phyloP scores from a whole-genome alignment of 2,113 vertebrate species.

The Rhegmatorhina hoffmannsi region DNA sequence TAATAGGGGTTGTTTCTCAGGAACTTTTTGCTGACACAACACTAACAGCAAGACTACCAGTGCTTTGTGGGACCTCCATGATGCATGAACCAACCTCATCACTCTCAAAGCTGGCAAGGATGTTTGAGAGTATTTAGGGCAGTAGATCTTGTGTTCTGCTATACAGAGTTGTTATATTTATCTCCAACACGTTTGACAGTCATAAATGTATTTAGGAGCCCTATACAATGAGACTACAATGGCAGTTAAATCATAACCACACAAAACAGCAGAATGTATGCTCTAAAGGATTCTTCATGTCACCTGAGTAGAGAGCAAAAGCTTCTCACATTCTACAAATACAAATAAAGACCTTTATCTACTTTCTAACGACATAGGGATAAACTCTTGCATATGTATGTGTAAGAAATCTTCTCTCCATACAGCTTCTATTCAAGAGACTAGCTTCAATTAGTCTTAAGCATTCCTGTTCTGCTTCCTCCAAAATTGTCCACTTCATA shows the following conservation, averaged over 20 bases:
- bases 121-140: background rate
- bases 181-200: background rate
- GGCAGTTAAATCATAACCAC: conserved; percentile 15
- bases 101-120: background rate
- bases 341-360: conserved; percentile 42
- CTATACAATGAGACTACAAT: background rate
- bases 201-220: background rate
- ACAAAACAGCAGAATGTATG: background rate
- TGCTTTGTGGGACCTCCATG: background rate
- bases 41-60: background rate
- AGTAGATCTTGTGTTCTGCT: background rate
- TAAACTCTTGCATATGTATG: background rate
- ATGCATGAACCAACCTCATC: background rate
- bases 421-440: background rate
- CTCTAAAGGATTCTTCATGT: conserved; percentile 29
- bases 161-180: background rate
- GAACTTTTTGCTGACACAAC: background rate
- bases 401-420: background rate
- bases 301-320: conserved; percentile 6
- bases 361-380: conserved; percentile 17
- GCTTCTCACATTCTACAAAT: conserved; percentile 28
- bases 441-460: background rate
- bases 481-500: conserved; percentile 3
- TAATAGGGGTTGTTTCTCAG: background rate
- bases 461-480: background rate